Base-by-base conservation (phyloP, 2,797 vertebrate species). In the Gouania willdenowi region DNA sequence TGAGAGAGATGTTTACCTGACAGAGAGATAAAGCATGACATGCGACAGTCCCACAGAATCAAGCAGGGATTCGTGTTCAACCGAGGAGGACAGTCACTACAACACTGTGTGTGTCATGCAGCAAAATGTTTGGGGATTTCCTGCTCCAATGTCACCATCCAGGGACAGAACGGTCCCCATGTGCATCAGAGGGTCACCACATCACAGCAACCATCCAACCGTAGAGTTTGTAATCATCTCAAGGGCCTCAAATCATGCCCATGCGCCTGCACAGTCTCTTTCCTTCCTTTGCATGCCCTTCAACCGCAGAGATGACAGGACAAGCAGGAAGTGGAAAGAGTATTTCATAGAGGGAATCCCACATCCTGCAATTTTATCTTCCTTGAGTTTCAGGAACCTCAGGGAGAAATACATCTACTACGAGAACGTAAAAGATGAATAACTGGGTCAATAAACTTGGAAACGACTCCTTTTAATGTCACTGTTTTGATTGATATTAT, bases 291-390 rank as follows among this genome's bases (percentile, higher is more conserved):
- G 19, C 19, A 20, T 19, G 19, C 22, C 44, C 9, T 6, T 31
- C 25, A 33, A 75, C 71, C 72, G 26, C 72, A 67, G 6, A 62
- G 58, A 79, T 63, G 60, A 68, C 60, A 71, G 43, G 58, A 53
- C 24, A 32, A 48, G 52, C 51, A 52, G 46, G 43, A 60, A 57
- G 39, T 65, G 11, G 37, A 39, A 61, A 47, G 41, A 61, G 46
- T 69, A 55, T 60, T 58, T 71, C 52, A 69, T 42, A 10, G 22
- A 10, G 54, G 58, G 47, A 43, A 42, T 66, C 67, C 75, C 75
- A 79, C 74, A 77, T 82, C 76, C 77, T 82, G 71, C 39, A 66
- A 63, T 66, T 67, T 55, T 29, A 69, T 73, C 60, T 50, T 2
- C 16, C 40, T 60, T 48, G 48, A 48, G 42, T 48, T 18, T 47